Base-by-base conservation (phyloP, 2,797 vertebrate species). In the Malurus leucopterus region DNA sequence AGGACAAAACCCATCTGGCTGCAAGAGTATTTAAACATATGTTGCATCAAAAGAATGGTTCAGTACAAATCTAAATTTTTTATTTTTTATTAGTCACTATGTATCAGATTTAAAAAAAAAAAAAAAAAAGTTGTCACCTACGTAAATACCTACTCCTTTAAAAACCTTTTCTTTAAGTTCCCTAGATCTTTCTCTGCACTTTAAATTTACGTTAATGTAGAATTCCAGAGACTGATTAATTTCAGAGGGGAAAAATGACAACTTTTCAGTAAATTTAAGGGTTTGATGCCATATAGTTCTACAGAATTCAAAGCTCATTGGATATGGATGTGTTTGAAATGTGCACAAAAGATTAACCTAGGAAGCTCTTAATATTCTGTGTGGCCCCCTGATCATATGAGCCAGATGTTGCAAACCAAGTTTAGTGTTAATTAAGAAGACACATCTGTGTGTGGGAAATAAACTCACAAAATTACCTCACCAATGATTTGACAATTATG, bases 401-500 rank as follows among this genome's bases (percentile, higher is more conserved):
- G 62, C 70, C 95, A 97, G 90, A 92, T 93, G 92, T 90, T 95
- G 67, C 91, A 86, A 95, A 90, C 84, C 57, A 92, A 69, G 62
- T 84, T 95, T 88, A 89, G 61, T 77, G 79, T 88, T 95, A 95
- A 94, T 96, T 96, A 85, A 90, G 90, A 94, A 72, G 75, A 70
- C 72, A 53, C 58, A 91, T 91, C 81, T 87, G 55, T 82, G 80
- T 92, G 90, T 21, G 75, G 54, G 87, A 94, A 94, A 93, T 46
- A 89, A 86, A 86, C 38, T 68, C 63, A 46, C 71, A 65, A 58
- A 93, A 82, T 75, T 73, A 88, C 20, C 77, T 71, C 71, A 91
- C 75, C 77, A 69, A 68, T 90, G 84, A 91, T 85, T 82, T 81
- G 46, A 69, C 49, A 69, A 74, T 78, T 77, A 68, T 53, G 58